Base-by-base conservation (phyloP, 2,888 invertebrate genomes). In the Sinopyrophorus schimmeli region DNA sequence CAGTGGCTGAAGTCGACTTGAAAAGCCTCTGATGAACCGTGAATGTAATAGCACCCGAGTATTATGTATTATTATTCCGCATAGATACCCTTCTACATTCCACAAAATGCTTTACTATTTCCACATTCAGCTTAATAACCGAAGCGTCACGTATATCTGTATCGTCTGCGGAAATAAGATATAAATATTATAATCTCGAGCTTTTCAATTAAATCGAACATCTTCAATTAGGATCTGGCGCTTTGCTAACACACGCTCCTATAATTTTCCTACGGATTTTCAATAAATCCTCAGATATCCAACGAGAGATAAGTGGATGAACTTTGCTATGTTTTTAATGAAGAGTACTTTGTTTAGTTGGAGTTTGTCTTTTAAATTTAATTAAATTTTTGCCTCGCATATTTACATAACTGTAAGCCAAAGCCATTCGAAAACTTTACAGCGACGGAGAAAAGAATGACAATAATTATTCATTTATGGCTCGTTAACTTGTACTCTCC, bases 171-270 rank as follows among this genome's bases (percentile, higher is more conserved):
- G n/a, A n/a, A n/a, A n/a, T n/a, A n/a, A n/a, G n/a, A n/a, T n/a
- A n/a, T n/a, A n/a, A n/a, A n/a, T n/a, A n/a, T n/a, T n/a, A n/a
- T n/a, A n/a, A n/a, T n/a, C n/a, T n/a, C n/a, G n/a, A n/a, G n/a
- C n/a, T n/a, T n/a, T n/a, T n/a, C n/a, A n/a, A n/a, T n/a, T n/a
- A n/a, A n/a, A n/a, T n/a, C n/a, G n/a, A n/a, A n/a, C n/a, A n/a
- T n/a, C n/a, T n/a, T n/a, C n/a, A n/a, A n/a, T n/a, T n/a, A n/a
- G n/a, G 68, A 63, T 62, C 63, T 58, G 62, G 59, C 60, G 59
- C 62, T 55, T 59, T 60, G 58, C 57, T 59, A 59, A 62, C 53
- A 63, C 66, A 63, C 48, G 55, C 56, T 61, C 67, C 66, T 47
- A 60, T 66, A 65, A 65, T 66, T 67, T 65, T 62, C 62, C 51